Percentiles rank a stretch among this genome's conserved stretches.
Conservation (phyloP, 2,797 vertebrate species). For the Myotis pilosus region DNA sequence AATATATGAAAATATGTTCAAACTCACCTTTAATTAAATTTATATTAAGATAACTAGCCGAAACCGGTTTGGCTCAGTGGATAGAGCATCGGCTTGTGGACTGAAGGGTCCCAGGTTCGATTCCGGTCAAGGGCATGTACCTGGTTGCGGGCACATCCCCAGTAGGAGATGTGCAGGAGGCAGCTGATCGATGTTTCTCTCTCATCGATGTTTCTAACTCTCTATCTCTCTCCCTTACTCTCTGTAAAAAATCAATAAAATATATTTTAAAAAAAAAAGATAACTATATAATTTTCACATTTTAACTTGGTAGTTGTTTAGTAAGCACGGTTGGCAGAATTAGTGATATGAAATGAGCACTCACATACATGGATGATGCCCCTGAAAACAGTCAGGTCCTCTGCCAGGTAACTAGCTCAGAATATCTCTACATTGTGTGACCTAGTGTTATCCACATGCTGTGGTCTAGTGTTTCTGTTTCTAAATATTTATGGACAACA, state of each 20-base stretch:
- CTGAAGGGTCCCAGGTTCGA: no score
- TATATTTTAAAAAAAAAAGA: no score
- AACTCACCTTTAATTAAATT: neutral
- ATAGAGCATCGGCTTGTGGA: no score
- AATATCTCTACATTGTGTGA: neutral
- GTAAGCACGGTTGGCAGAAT: neutral
- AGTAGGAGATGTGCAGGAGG: no score
- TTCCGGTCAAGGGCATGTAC: no score
- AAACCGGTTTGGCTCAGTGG: no score
- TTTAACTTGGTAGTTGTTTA: neutral
- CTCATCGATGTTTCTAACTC: no score
- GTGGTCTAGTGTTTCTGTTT: neutral
- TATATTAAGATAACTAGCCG: neutral
- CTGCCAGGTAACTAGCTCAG: neutral
- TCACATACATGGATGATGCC: rapidly evolving
- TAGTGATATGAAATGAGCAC: neutral
- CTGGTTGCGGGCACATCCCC: no score
- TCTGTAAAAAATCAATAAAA: no score
- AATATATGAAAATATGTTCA: neutral
- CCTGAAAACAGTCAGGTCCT: neutral
- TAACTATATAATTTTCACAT: neutral
- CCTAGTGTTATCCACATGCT: neutral
- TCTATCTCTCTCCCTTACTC: no score
- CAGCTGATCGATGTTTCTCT: no score
- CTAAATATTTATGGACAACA: neutral